phyloP scores from a whole-genome alignment of 2,113 vertebrate species.

The Protobothrops flavoviridis region DNA sequence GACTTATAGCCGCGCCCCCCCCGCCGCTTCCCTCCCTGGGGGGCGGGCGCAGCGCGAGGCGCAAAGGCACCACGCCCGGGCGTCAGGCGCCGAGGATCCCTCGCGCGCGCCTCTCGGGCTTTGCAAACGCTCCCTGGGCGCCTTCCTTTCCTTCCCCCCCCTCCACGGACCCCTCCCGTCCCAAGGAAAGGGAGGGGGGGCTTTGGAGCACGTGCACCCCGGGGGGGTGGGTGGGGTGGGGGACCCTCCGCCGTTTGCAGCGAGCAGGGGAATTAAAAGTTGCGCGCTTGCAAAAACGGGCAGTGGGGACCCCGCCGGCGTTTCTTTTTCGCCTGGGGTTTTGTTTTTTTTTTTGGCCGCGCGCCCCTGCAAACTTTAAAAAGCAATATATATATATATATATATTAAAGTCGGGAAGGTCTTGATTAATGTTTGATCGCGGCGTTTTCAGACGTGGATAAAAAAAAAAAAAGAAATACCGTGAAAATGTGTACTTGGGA shows the following conservation, averaged over 20 bases:
- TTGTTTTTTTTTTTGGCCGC: too few species aligned
- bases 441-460: too few species aligned
- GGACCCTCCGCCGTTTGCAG: neutral
- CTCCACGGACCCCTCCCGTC: neutral
- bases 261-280: neutral
- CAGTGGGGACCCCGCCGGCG: too few species aligned
- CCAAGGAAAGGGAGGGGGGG: neutral
- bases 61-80: neutral
- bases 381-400: too few species aligned
- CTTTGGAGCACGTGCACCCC: neutral
- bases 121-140: neutral
- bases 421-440: too few species aligned
- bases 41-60: too few species aligned
- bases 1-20: neutral
- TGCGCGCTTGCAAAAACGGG: too few species aligned
- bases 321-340: too few species aligned
- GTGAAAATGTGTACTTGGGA: too few species aligned
- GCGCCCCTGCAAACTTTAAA: too few species aligned
- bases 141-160: neutral
- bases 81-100: fast-evolving
- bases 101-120: neutral
- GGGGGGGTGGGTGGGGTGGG: neutral
- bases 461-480: too few species aligned
- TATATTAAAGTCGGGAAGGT: too few species aligned
- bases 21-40: neutral